Conservation (phyloP, 1,140 invertebrate genomes). For the Pararge aegeria region DNA sequence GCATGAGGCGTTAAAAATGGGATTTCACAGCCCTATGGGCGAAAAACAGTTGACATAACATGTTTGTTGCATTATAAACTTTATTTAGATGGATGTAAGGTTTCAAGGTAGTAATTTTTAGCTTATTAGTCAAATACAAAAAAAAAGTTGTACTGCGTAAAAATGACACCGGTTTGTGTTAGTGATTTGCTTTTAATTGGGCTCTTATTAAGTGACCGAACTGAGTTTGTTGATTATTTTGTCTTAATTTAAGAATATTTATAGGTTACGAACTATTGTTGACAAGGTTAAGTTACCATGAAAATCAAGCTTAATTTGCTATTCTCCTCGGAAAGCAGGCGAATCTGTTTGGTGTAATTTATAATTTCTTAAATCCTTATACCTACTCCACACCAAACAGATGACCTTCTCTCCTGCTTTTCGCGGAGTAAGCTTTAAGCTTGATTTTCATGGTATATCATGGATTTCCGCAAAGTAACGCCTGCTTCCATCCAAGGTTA, state of each 20-base stretch:
- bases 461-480: no score
- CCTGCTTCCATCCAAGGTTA: no score
- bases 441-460: no score
- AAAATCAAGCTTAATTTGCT: no score
- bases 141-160: slow-evolving; percentile 35
- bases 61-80: slow-evolving; percentile 2
- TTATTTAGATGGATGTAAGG: background rate
- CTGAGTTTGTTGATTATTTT: background rate
- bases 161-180: slow-evolving; percentile 34
- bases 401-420: no score
- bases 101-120: background rate
- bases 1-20: no score
- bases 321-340: no score
- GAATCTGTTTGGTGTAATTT: no score
- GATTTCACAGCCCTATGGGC: background rate
- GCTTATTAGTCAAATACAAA: slow-evolving; percentile 20
- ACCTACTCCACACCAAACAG: no score
- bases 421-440: no score
- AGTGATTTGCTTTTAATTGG: slow-evolving; percentile 31
- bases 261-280: background rate
- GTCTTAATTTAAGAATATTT: background rate
- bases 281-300: slow-evolving; percentile 9
- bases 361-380: no score
- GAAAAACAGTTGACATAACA: background rate
- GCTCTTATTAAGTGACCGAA: slow-evolving; percentile 14